Evolutionary conservation across 2,113 vertebrate species (phyloP).

Genomic region (Spilogale gracilis): DNA sequence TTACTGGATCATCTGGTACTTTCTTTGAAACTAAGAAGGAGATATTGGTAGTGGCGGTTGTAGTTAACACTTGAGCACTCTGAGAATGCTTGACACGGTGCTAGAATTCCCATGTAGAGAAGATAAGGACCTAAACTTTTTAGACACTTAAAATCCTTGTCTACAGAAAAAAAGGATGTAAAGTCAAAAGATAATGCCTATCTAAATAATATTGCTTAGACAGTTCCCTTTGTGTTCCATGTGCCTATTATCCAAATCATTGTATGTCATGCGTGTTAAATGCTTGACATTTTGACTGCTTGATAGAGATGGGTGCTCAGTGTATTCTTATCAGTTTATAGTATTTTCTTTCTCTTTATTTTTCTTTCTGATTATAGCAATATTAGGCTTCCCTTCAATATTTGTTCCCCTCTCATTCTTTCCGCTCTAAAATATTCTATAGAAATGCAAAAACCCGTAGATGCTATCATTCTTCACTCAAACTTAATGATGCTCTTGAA

Average conservation of each 20-base stretch:
- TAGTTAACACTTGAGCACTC: not conserved
- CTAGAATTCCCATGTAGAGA: constrained; percentile 38
- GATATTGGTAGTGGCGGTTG: not conserved
- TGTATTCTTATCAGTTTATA: constrained; percentile 14
- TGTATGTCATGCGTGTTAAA: not conserved
- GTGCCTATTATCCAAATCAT: not conserved
- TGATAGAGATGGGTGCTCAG: not conserved
- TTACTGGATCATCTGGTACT: constrained; percentile 14
- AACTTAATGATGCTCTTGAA: constrained; percentile 46
- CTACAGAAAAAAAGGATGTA: constrained; percentile 30
- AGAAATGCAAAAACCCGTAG: not conserved
- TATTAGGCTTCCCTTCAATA: constrained; percentile 40
- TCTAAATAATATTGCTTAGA: not conserved
- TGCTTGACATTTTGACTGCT: constrained; percentile 43
- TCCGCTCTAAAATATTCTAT: not conserved
- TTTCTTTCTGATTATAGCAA: constrained; percentile 50
- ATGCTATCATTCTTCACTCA: not conserved
- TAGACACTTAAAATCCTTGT: constrained; percentile 27
- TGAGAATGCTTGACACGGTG: not conserved
- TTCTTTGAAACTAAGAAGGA: constrained; percentile 9
- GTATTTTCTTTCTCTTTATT: constrained; percentile 33
- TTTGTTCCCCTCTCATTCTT: not conserved
- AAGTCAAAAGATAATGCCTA: constrained; percentile 42
- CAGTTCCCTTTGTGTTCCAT: not conserved
- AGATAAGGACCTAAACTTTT: constrained; percentile 24